These are phyloP conservation scores for Chrysemys picta DNA, from an alignment of 2,113 vertebrate species.

Conservation along the genomic window DNA sequence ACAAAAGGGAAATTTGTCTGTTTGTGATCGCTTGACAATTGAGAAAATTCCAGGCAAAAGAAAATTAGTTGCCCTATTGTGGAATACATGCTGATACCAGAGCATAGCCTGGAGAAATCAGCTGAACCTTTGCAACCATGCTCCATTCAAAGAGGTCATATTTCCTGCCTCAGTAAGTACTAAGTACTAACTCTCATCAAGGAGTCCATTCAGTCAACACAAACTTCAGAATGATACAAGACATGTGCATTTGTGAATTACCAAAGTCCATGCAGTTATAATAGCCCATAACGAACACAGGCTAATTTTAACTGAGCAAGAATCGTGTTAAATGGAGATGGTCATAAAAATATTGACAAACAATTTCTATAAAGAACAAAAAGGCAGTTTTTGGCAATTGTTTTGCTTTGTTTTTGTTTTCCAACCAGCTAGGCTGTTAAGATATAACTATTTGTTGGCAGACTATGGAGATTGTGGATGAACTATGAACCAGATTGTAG, in stretches of 20 bases:
- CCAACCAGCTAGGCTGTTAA: background rate
- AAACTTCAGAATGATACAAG: background rate
- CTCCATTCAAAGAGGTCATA: background rate
- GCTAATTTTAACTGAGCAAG: accelerated
- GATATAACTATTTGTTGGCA: constrained; percentile 12
- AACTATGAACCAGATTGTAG: constrained; percentile 42
- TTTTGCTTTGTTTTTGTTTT: background rate
- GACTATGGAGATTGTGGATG: background rate
- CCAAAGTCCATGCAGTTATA: background rate
- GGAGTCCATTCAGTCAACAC: background rate
- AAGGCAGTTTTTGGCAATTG: background rate
- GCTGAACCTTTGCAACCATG: background rate
- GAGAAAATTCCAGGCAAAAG: background rate
- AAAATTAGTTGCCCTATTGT: background rate
- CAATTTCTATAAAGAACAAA: background rate
- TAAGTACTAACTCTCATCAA: background rate
- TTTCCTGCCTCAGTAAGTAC: background rate
- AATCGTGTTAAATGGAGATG: background rate
- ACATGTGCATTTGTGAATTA: background rate
- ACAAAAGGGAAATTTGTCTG: background rate
- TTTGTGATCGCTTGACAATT: background rate
- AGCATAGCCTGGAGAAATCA: background rate
- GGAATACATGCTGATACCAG: background rate
- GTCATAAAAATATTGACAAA: background rate
- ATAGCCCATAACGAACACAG: background rate